Base-by-base conservation (phyloP, 2,888 invertebrate genomes). In the Erannis defoliaria region DNA sequence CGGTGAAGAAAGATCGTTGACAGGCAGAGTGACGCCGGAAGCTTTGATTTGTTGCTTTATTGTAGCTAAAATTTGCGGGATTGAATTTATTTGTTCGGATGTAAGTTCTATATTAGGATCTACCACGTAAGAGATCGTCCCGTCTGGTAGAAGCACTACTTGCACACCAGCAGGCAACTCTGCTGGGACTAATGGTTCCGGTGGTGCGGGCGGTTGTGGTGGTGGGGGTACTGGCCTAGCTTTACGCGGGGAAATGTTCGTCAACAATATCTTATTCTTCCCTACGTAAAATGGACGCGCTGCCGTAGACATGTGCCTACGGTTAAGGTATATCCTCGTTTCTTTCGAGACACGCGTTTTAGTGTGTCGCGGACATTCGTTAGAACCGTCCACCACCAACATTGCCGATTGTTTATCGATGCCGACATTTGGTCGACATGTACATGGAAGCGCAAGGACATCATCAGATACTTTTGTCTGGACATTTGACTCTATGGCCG, bases 181-280 rank as follows among this genome's bases (percentile, higher is more conserved):
- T 31, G 62, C 31, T 1, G 62, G 18, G 18, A 1, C 23, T 8
- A 43, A 19, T 26, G 16, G 61, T 31, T 45, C 21, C 23, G 43
- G 50, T 40, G 49, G 50, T 43, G 43, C 53, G 14, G 35, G 4
- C 16, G 14, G 50, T 37, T 43, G 54, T 16, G 14, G 50, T 37
- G 48, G 54, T 16, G 42, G 10, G n/a, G 10, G 61, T 35, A 10
- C 43, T 12, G 5, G 37, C 29, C 0, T 14, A 45, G 19, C n/a
- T n/a, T 66, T 63, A 5, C 2, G 23, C 8, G 38, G 49, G 23
- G 77, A 79, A 12, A 78, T 68, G 26, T 85, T 82, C n/a, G 87
- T 89, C n/a, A 91, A 65, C 56, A 91, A 76, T 66, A 91, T 86
- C 81, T 87, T 86, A 71, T 88, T 85, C 58, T 81, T 78, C 1